Evolutionary conservation across 2,113 vertebrate genomes (phyloP).

Genomic region (Delphinus delphis): DNA sequence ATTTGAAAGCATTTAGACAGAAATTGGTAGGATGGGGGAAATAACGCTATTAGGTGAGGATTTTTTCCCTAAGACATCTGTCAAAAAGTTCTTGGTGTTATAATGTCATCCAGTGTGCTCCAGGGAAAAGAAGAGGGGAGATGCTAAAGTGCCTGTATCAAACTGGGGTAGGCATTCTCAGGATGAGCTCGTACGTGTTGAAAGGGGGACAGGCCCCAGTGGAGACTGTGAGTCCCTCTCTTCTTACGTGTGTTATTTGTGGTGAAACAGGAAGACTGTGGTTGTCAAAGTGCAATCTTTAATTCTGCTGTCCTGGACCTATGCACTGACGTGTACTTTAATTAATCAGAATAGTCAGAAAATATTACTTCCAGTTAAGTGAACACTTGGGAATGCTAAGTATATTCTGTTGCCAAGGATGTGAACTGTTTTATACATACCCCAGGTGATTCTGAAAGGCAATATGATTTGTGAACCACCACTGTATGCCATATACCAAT

Average conservation of each 20-base stretch:
- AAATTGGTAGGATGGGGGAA: neutral
- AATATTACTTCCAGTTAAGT: neutral
- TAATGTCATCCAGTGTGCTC: neutral
- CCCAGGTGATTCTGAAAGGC: neutral
- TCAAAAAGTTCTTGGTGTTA: neutral
- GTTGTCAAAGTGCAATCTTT: conserved; percentile 52
- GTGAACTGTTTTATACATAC: neutral
- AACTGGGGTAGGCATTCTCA: neutral
- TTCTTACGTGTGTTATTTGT: neutral
- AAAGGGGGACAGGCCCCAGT: neutral
- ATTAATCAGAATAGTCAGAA: conserved; percentile 42
- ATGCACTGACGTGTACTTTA: neutral
- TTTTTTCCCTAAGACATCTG: neutral
- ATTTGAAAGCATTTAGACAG: conserved; percentile 60
- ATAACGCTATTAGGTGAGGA: neutral
- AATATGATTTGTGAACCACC: neutral
- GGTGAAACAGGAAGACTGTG: conserved; percentile 66
- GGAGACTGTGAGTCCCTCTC: neutral
- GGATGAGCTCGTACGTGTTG: neutral
- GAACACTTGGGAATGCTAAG: neutral
- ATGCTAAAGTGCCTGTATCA: neutral
- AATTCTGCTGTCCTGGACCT: neutral
- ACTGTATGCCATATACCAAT: neutral
- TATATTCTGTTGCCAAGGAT: neutral
- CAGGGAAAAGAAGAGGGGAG: neutral